phyloP scores from a whole-genome alignment of 2,797 vertebrate genomes.

The Furcifer pardalis region DNA sequence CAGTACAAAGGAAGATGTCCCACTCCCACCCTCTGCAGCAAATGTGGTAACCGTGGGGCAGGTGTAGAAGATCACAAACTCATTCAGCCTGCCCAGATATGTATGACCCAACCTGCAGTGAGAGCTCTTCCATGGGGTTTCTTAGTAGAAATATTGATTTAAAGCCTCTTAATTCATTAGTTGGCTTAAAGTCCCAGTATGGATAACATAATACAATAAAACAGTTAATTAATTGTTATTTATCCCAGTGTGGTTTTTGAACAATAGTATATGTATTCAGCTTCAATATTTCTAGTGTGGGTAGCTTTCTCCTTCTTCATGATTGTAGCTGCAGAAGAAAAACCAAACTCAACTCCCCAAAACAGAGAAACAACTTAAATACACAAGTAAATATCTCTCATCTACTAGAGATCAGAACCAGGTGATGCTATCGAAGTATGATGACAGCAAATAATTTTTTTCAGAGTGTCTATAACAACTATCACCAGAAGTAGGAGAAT shows the following conservation, averaged over 20 bases:
- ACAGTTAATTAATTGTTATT: too few species aligned
- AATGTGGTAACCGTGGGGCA: not conserved
- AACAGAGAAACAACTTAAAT: not conserved
- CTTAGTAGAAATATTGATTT: too few species aligned
- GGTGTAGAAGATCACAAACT: too few species aligned
- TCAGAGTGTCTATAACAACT: not conserved
- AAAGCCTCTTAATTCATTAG: not conserved
- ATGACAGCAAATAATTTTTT: not conserved
- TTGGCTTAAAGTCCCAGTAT: not conserved
- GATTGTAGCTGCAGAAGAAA: constrained; percentile 7
- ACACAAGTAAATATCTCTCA: not conserved
- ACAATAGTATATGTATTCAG: too few species aligned
- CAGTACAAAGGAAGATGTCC: not conserved
- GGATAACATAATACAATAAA: not conserved
- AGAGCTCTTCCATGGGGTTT: too few species aligned
- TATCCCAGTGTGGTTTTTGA: not conserved
- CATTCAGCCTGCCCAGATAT: too few species aligned
- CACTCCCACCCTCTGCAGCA: not conserved
- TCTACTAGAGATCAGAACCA: not conserved
- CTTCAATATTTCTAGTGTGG: not conserved
- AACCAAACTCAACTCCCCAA: not conserved
- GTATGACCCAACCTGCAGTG: too few species aligned
- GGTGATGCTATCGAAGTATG: not conserved
- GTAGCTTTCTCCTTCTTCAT: not conserved
- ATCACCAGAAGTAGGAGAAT: too few species aligned